Evolutionary conservation across 2,113 vertebrate species (phyloP), one percentile per base, ranked within the genome.

Genomic region (Leptobrachium ailaonicum): DNA sequence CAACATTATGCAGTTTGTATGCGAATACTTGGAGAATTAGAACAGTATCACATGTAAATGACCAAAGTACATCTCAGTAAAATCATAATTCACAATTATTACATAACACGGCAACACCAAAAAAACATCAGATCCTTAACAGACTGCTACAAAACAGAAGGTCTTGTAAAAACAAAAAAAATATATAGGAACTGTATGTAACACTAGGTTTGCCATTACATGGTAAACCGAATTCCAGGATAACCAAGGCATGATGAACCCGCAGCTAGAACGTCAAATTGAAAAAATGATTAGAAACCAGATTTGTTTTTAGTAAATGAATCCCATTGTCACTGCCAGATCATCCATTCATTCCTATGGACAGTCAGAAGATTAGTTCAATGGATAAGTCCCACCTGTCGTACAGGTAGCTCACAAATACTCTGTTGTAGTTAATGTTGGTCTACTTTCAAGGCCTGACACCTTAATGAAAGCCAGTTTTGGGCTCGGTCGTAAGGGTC

Each of bases 51-150:
- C 8, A 5, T 4, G 47, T 50, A 50, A 50, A 50, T 5, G 53
- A 73, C 66, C 50, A 80, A 44, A 43, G 66, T 50, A 50, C 43
- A 45, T 62, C 42, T 74, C 71, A 43, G 71, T 50, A 80, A 74
- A 79, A 66, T 32, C 32, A 72, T 58, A 81, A 74, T 67, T 67
- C 71, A 68, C 66, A 69, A 73, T 56, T 54, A 62, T 73, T 80
- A 81, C 79, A 81, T 74, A 53, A 75, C 72, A 75, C 64, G 43
- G 53, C 71, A 81, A 81, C 72, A 81, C 42, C 45, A 20, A 67
- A 32, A 32, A 32, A 60, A 60, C 53, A 71, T 50, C 67, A 72
- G 47, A 53, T 66, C 43, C 50, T 70, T 70, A 54, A 77, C 11
- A 60, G 60, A 47, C 42, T 40, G 60, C 43, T 66, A 66, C 47